Base-by-base conservation (phyloP, 2,888 invertebrate genomes). In the Empis stercorea region DNA sequence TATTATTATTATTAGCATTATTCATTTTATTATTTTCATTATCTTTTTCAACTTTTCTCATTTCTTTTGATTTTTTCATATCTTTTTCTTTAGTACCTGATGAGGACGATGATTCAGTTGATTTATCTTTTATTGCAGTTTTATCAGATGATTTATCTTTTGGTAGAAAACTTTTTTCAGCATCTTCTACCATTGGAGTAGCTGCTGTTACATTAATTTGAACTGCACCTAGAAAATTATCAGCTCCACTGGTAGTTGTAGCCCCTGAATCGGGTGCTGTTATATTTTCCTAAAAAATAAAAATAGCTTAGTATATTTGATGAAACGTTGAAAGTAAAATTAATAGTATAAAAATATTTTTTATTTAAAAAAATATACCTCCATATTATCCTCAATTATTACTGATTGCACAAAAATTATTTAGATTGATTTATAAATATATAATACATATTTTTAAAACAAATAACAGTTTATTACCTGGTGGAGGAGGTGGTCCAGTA, bases 181-280 rank as follows among this genome's bases (percentile, higher is more conserved):
- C 77, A 62, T 88, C 87, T 70, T 93, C 92, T 59, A 81, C 73
- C 85, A 88, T 88, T 40, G 93, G 93, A 39, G 93, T 93, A 54
- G 93, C 92, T 46, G 91, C 91, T 42, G 92, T 93, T 66, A 93
- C 91, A 49, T 91, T 88, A 58, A 93, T 92, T 68, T 88, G 86
- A 45, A 87, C 88, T 57, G 87, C 87, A 52, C 85, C 87, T 53
- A 89, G 75, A 57, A 84, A 2, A 14, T 10, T n/a, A 40, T 40
- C 23, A 40, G 4, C 40, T 10, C n/a, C 40, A 27, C 17, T 20
- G 17, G 20, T 2, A 40, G 27, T 40, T 14, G 40, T 14, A 23
- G 20, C 23, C 23, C 7, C 20, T 11, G 27, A 10, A 9, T 10
- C n/a, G 7, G 40, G 10, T 10, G 3, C 3, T 7, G 27, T 40